phyloP scores from a whole-genome alignment of 2,888 invertebrate species.

The Platycheirus rosarum region DNA sequence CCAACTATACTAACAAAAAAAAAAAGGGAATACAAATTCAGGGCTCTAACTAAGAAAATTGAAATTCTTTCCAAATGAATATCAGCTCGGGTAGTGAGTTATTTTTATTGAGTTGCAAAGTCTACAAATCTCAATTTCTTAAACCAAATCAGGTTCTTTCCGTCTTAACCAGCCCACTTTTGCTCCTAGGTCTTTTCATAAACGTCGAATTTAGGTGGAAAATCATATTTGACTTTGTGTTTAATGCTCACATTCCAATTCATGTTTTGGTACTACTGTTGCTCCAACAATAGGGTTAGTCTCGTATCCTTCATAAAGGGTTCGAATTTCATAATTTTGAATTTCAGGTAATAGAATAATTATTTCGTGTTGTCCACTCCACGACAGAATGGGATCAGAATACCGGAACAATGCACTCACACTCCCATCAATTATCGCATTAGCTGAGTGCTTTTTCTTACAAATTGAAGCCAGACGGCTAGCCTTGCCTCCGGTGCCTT shows the following conservation, averaged over 20 bases:
- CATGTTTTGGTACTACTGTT: slow-evolving; percentile 15
- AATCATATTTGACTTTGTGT: slow-evolving; percentile 1
- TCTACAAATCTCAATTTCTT: slow-evolving; percentile 14
- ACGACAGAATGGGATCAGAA: slow-evolving; percentile 32
- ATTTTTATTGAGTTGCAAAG: slow-evolving; percentile 27
- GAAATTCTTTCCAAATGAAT: slow-evolving; percentile 39
- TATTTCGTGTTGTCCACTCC: slow-evolving; percentile 14
- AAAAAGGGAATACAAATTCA: not conserved
- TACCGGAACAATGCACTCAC: slow-evolving; percentile 61
- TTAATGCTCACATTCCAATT: slow-evolving; percentile 37
- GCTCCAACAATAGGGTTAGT: slow-evolving; percentile 22
- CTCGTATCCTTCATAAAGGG: not conserved
- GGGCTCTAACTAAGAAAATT: slow-evolving; percentile 13
- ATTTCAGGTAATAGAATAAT: slow-evolving; percentile 62
- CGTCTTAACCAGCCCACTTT: not conserved
- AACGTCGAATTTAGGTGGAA: not conserved
- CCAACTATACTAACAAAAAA: not conserved
- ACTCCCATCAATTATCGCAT: slow-evolving; percentile 62
- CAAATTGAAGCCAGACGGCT: slow-evolving; percentile 66
- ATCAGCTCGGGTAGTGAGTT: slow-evolving; percentile 20
- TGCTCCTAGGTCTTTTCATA: not conserved
- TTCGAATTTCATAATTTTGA: slow-evolving; percentile 59
- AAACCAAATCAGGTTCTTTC: not conserved
- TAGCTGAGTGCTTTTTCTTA: slow-evolving; percentile 37
- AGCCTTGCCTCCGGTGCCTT: slow-evolving; percentile 33